Conservation (phyloP, 2,113 vertebrate genomes). For the Neoarius graeffei region DNA sequence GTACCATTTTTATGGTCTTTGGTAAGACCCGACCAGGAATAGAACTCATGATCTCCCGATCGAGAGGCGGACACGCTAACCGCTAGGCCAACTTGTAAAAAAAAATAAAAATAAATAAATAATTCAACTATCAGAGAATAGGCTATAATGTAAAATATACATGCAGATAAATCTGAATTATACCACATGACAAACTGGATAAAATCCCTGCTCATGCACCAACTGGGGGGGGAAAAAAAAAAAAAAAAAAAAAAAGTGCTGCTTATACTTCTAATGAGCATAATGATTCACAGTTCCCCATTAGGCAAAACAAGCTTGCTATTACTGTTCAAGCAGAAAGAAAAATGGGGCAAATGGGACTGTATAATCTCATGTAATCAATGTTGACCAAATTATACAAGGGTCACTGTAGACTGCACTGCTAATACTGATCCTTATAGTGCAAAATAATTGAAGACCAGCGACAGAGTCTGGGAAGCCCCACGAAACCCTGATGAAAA, state of each 20-base stretch:
- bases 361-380: too few relatives aligned
- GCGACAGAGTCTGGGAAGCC: too few relatives aligned
- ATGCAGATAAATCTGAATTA: not conserved
- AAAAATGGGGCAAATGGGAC: not conserved
- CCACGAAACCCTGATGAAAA: too few relatives aligned
- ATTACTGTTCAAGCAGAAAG: not conserved
- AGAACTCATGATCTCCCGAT: too few relatives aligned
- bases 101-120: too few relatives aligned
- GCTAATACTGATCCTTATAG: not conserved
- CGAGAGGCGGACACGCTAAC: too few relatives aligned
- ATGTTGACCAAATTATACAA: not conserved
- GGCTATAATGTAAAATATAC: not conserved
- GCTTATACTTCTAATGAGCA: not conserved
- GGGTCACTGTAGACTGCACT: not conserved
- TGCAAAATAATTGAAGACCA: too few relatives aligned
- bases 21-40: too few relatives aligned
- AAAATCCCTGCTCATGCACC: not conserved
- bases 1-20: too few relatives aligned
- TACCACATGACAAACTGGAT: not conserved
- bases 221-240: too few relatives aligned
- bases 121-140: not conserved
- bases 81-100: not conserved
- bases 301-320: not conserved
- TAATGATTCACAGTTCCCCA: not conserved
- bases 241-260: not conserved